Evolutionary conservation across 92 coral and sea anemone species (phyloP), one percentile per base, ranked within the genome.

Genomic region (Siderastrea radians): DNA sequence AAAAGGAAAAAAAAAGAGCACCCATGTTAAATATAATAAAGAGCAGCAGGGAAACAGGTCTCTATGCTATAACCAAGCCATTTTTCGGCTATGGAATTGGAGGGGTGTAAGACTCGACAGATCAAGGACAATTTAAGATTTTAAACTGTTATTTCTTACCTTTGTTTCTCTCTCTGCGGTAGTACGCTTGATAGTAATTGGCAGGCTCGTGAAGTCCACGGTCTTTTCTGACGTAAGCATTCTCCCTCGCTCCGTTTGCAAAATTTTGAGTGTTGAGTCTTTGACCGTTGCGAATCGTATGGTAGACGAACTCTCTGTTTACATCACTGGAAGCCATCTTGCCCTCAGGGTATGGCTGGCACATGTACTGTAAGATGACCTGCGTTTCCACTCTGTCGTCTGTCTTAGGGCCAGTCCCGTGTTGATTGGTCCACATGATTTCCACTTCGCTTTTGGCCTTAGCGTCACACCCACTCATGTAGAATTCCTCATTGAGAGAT

Each of bases 351-450:
- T 80, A 88, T 10, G 71, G 64, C 61, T 87, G 89, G 74, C 94
- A 91, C 94, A 91, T 91, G 92, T 87, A 91, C 73, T 91, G 94
- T 59, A 91, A 49, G 58, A 87, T 89, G 48, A 91, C 75, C 58
- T 87, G 85, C 13, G 91, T 66, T 85, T 91, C 89, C 74, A 91
- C 84, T 49, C 70, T 82, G 79, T 82, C 89, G 8, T 82, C 86
- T 0, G 82, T 85, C 50, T 60, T 26, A n/a, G 72, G 87, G 2
- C 94, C 94, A n/a, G 91, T 83, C 14, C 94, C 94, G 60, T 91
- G 94, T 64, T 91, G 94, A 47, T 91, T 91, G 9, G 94, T 91
- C 94, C 94, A 91, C 82, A 86, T 89, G 76, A 91, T 77, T 51
- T 89, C 88, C 49, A 91, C 71, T 57, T 75, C 69, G 57, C 83